phyloP scores from a whole-genome alignment of 2,888 invertebrate genomes.

The Tetheella fluctuosa region DNA sequence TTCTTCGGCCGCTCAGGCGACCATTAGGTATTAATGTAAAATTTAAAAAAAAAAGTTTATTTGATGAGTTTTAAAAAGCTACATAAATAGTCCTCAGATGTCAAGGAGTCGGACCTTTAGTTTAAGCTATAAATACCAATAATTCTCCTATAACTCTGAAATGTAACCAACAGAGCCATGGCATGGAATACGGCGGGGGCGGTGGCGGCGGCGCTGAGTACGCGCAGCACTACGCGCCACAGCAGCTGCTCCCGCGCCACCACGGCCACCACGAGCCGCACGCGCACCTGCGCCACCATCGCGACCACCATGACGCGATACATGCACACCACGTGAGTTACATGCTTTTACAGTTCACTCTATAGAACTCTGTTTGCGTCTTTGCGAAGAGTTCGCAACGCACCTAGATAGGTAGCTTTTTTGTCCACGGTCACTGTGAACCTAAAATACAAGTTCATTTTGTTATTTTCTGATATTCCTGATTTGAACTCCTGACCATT shows the following conservation, averaged over 20 bases:
- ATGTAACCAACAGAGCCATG: constrained; percentile 69
- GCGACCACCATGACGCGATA: constrained; percentile 77
- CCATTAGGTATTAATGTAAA: no score
- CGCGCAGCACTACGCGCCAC: constrained; percentile 78
- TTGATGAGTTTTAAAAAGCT: no score
- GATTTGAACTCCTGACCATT: no score
- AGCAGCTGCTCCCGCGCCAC: constrained; percentile 76
- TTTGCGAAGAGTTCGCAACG: neutral
- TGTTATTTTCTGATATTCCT: no score
- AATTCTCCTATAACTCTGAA: neutral
- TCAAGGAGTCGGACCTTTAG: neutral
- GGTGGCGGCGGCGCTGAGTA: constrained; percentile 68
- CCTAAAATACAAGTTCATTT: no score
- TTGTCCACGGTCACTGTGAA: no score
- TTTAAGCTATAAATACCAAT: neutral
- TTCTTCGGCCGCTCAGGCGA: no score
- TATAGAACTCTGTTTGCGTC: neutral
- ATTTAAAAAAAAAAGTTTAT: no score
- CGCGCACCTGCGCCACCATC: constrained; percentile 73
- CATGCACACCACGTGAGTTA: constrained; percentile 76
- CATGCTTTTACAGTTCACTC: neutral
- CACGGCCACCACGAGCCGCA: constrained; percentile 77
- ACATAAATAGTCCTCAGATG: no score
- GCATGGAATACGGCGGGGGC: constrained; percentile 79
- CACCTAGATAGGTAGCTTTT: no score